phyloP scores from a whole-genome alignment of 2,888 invertebrate species.

The Eurytoma californica region DNA sequence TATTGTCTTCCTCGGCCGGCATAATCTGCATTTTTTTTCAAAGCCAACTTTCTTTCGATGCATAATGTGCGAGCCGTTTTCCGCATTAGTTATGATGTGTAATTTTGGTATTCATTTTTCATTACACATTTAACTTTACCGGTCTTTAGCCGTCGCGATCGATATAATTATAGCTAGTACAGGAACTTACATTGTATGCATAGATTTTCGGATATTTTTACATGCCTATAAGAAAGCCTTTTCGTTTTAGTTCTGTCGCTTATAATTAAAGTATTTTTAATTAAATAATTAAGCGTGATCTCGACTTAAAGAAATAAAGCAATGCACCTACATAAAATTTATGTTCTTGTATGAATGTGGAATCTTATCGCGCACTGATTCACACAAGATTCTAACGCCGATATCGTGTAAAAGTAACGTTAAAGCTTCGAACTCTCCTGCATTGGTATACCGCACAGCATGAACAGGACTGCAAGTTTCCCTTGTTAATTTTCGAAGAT shows the following conservation, averaged over 20 bases:
- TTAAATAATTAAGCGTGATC: neutral
- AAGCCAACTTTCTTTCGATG: constrained; percentile 39
- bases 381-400: constrained; percentile 41
- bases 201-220: too few relatives aligned
- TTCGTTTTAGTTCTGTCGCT: too few relatives aligned
- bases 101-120: constrained; percentile 25
- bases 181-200: too few relatives aligned
- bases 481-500: neutral
- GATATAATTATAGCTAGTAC: neutral
- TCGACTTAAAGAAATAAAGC: constrained; percentile 9
- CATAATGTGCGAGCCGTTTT: constrained; percentile 23
- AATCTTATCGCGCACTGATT: constrained; percentile 48
- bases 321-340: constrained; percentile 23
- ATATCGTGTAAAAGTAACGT: constrained; percentile 41
- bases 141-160: constrained; percentile 3
- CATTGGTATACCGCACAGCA: neutral
- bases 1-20: constrained; percentile 20
- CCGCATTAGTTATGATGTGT: constrained; percentile 32
- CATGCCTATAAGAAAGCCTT: too few relatives aligned
- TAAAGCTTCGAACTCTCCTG: constrained; percentile 15
- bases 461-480: constrained; percentile 1
- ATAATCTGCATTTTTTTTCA: constrained; percentile 38
- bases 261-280: neutral
- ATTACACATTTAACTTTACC: constrained; percentile 30
- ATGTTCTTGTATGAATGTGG: constrained; percentile 2